These are phyloP conservation scores for Aurelia sp. DNA, from an alignment of 30 jellyfish, hydroid and myxozoan species.

Conservation along the genomic window DNA sequence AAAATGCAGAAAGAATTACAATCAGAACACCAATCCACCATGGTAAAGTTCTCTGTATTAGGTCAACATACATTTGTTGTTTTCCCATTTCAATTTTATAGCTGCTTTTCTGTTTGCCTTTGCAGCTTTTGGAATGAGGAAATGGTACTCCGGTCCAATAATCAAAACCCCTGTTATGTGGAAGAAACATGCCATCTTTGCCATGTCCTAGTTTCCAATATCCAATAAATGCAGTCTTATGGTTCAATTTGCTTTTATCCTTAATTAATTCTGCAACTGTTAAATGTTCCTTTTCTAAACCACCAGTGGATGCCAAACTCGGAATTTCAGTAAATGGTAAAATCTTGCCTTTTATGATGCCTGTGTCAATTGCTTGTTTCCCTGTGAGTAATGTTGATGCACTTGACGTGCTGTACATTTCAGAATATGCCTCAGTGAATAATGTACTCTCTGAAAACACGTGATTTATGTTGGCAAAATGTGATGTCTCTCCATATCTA, in stretches of 20 bases:
- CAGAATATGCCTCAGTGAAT: conserved; percentile 57
- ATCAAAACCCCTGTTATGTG: conserved; percentile 80
- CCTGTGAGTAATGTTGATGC: conserved; percentile 76
- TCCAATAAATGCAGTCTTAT: conserved; percentile 61
- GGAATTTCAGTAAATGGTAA: conserved; percentile 73
- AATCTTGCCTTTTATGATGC: conserved; percentile 79
- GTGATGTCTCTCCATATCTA: too few species aligned
- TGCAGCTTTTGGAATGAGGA: conserved; percentile 73
- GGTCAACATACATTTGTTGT: conserved; percentile 41
- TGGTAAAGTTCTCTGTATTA: conserved; percentile 43
- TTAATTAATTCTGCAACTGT: conserved; percentile 54
- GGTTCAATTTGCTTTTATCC: neutral
- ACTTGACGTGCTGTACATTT: conserved; percentile 49
- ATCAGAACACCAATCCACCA: conserved; percentile 54
- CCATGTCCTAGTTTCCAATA: conserved; percentile 89
- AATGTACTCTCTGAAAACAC: conserved; percentile 27
- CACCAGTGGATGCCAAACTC: conserved; percentile 83
- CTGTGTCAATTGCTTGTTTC: conserved; percentile 71
- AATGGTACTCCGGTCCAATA: conserved; percentile 75
- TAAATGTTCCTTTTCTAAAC: conserved; percentile 36
- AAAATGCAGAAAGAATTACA: conserved; percentile 4
- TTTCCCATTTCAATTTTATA: neutral
- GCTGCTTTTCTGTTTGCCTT: neutral
- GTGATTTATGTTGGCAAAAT: neutral
- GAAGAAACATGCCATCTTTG: conserved; percentile 43